Base-by-base conservation (phyloP, 2,888 invertebrate species). In the Octodonta nipae region DNA sequence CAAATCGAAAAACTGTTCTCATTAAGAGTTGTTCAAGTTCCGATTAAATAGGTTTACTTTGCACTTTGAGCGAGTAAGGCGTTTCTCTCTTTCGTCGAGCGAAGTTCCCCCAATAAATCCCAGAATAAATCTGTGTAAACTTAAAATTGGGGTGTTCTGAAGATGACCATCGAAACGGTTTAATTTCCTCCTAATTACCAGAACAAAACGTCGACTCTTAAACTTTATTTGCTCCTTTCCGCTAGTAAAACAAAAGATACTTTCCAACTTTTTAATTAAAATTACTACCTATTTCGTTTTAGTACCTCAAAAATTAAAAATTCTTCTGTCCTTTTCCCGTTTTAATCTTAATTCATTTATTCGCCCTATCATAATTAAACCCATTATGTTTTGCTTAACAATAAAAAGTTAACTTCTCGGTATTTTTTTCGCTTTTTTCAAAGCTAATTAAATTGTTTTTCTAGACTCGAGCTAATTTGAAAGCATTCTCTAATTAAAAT, bases 251-350 rank as follows among this genome's bases (percentile, higher is more conserved):
- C 60, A 60, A 58, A 58, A 54, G 55, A 55, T 56, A 60, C 58
- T 58, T 60, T 54, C 55, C 55, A 56, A 58, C 56, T 59, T 60
- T 60, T 59, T 60, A 60, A 60, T 60, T 60, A 60, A 59, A 59
- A 58, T 58, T 58, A 58, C 58, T 56, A 56, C 55, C 57, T 56
- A 59, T 58, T 58, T 55, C 55, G 54, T 56, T 58, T 57, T 55
- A 58, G 49, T 57, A 52, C 56, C 55, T 55, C 50, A 56, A 56
- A 56, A 57, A 57, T 56, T 57, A 55, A 56, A 55, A 55, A 55
- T 54, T 54, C 54, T 52, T 43, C 43, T 45, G 40, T 44, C 36
- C 40, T 44, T 40, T 38, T 40, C 33, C 43, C 22, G 43, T 46
- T 45, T 43, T 46, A 47, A 47, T 47, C 49, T 43, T 44, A 45